These are phyloP conservation scores for Leistus spinibarbis DNA, from an alignment of 2,888 invertebrate species.

Conservation along the genomic window DNA sequence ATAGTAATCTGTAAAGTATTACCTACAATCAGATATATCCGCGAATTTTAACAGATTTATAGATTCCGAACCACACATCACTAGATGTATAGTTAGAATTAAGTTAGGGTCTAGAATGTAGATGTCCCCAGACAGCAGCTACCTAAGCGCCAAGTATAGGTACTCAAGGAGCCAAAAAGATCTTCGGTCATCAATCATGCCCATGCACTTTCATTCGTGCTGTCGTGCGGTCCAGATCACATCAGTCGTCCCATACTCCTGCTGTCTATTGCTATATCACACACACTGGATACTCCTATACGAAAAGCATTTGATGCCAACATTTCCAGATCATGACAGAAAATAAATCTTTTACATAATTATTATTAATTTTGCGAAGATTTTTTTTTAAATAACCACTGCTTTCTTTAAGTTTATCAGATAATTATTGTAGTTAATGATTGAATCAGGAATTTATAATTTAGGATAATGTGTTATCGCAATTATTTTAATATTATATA, in stretches of 20 bases:
- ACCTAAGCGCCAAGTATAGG: not conserved
- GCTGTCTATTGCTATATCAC: not conserved
- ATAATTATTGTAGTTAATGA: too few species aligned
- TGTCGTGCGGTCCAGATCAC: not conserved
- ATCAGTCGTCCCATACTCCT: not conserved
- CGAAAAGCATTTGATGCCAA: not conserved
- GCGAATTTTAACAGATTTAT: not conserved
- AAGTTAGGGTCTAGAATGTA: too few species aligned
- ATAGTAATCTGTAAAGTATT: too few species aligned
- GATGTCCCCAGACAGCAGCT: not conserved
- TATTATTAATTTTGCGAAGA: too few species aligned
- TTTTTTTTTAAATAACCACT: too few species aligned
- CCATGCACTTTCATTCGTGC: not conserved
- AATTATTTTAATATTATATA: too few species aligned
- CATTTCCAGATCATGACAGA: not conserved
- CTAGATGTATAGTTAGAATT: too few species aligned
- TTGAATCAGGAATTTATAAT: too few species aligned
- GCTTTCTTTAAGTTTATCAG: too few species aligned
- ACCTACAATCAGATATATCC: too few species aligned
- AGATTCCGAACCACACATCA: not conserved
- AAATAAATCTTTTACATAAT: not conserved
- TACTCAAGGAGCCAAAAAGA: not conserved
- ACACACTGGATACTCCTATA: not conserved
- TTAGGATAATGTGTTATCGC: too few species aligned
- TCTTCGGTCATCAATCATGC: not conserved